These are phyloP conservation scores for Cyprinus carpio DNA, from an alignment of 2,113 vertebrate genomes.

Conservation along the genomic window DNA sequence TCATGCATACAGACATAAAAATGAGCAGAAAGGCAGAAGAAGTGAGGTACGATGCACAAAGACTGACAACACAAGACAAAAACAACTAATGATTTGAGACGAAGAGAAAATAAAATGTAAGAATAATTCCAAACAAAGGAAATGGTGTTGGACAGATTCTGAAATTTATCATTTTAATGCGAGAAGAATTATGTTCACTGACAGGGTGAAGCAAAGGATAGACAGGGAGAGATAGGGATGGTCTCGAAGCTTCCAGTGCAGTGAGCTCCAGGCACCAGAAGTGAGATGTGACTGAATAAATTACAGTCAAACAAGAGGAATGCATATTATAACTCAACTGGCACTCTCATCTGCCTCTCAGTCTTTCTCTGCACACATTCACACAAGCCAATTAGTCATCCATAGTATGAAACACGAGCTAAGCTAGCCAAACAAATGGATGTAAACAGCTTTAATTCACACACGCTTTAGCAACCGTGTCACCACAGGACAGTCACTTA, in stretches of 20 bases:
- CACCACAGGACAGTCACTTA: not conserved
- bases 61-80: not conserved
- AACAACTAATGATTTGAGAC: not conserved
- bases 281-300: conserved; percentile 39
- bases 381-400: conserved; percentile 23
- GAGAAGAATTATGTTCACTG: not conserved
- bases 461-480: not conserved
- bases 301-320: conserved; percentile 44
- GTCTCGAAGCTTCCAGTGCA: not conserved
- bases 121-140: not conserved
- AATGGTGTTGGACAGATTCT: not conserved
- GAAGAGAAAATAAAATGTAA: not conserved
- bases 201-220: conserved; percentile 4
- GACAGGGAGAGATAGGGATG: not conserved
- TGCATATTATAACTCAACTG: conserved; percentile 29
- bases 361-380: conserved; percentile 1
- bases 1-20: conserved; percentile 9
- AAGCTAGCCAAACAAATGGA: conserved; percentile 11
- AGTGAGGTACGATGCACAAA: not conserved
- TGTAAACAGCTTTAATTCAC: conserved; percentile 19
- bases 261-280: conserved; percentile 31
- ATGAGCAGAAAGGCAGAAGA: not conserved
- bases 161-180: not conserved
- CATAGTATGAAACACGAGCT: conserved; percentile 7
- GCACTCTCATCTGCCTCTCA: conserved; percentile 9